Evolutionary conservation across 2,888 invertebrate genomes (phyloP).

Genomic region (Hedya salicella): DNA sequence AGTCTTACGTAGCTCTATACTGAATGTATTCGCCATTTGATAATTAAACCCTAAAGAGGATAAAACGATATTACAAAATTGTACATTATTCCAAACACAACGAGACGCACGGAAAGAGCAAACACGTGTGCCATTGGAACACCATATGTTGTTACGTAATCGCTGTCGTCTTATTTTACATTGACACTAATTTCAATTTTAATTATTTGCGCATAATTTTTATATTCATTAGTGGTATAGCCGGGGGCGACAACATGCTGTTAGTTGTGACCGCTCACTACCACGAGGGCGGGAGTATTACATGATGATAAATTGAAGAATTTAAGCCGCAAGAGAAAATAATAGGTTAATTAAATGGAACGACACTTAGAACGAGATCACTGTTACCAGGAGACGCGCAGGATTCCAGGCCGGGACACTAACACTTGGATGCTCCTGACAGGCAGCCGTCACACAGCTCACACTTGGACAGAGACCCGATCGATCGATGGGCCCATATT

Average conservation of each 20-base stretch:
- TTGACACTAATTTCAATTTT: conserved; percentile 56
- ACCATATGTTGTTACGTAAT: conserved; percentile 80
- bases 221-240: not conserved
- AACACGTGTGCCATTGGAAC: conserved; percentile 73
- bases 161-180: conserved; percentile 56
- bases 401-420: conserved; percentile 37
- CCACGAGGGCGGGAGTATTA: conserved; percentile 24
- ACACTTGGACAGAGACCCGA: conserved; percentile 81
- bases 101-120: conserved; percentile 59
- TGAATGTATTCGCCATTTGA: conserved; percentile 62
- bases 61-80: conserved; percentile 50
- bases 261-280: not conserved
- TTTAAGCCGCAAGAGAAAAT: conserved; percentile 24
- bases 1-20: conserved; percentile 66
- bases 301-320: conserved; percentile 21
- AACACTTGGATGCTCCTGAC: conserved; percentile 50
- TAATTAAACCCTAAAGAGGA: conserved; percentile 59
- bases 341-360: conserved; percentile 41
- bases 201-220: conserved; percentile 46
- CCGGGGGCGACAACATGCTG: not conserved
- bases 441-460: conserved; percentile 73
- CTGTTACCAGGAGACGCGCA: conserved; percentile 42
- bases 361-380: conserved; percentile 48
- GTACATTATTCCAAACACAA: conserved; percentile 49
- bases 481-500: conserved; percentile 84